Evolutionary conservation across 2,888 invertebrate genomes (phyloP).

Genomic region (Prenolepis imparis): DNA sequence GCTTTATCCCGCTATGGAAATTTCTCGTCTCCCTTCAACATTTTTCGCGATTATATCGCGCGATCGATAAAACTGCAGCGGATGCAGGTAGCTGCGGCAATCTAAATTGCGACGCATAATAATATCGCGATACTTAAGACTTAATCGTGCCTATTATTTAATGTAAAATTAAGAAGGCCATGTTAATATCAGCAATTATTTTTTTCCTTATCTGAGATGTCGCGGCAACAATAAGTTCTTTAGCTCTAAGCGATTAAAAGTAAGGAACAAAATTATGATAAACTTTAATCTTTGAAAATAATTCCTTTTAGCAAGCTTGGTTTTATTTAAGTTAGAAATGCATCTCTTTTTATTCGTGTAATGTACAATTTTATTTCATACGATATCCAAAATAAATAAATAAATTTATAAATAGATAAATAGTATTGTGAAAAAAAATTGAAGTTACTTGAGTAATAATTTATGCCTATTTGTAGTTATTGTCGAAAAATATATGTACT

Average conservation of each 20-base stretch:
- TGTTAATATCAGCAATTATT: not conserved
- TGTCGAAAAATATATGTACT: not conserved
- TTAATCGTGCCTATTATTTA: conserved; percentile 1
- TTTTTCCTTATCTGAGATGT: not conserved
- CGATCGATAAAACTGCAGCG: not conserved
- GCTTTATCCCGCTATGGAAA: not conserved
- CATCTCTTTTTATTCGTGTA: not conserved
- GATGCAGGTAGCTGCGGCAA: conserved; percentile 15
- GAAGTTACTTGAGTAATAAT: not conserved
- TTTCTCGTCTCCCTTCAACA: not conserved
- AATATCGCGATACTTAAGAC: not conserved
- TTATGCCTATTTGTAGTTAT: not conserved
- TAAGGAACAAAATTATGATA: not conserved
- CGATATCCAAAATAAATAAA: not conserved
- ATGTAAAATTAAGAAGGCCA: not conserved
- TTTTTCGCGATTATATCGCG: not conserved
- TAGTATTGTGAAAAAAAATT: not conserved
- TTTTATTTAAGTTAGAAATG: not conserved
- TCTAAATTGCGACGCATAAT: not conserved
- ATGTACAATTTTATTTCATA: not conserved
- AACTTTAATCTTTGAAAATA: not conserved
- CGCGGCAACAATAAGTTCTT: not conserved
- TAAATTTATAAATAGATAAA: not conserved
- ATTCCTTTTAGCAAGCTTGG: not conserved
- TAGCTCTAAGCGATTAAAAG: not conserved